phyloP scores from a whole-genome alignment of 2,797 vertebrate genomes.

The Eurystomus glaucurus region DNA sequence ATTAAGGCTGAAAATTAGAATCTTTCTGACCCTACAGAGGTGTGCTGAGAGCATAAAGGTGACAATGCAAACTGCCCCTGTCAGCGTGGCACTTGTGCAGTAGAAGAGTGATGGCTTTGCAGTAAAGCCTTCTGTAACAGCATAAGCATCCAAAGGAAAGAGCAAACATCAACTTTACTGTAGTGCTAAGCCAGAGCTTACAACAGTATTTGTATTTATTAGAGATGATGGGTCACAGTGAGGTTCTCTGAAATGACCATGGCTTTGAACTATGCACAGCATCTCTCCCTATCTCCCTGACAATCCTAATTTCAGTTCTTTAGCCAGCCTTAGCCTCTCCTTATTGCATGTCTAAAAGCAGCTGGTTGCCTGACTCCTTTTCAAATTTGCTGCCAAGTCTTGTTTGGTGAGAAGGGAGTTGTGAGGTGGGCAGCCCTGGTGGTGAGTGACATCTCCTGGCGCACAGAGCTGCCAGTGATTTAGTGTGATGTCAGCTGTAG shows the following conservation, averaged over 20 bases:
- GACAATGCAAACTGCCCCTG: not conserved
- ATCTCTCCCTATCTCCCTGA: not conserved
- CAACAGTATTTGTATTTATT: not conserved
- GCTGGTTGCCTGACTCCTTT: not conserved
- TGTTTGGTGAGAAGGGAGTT: not conserved
- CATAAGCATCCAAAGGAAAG: not conserved
- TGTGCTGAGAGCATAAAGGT: not conserved
- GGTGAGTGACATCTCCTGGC: conserved; percentile 22
- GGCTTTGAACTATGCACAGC: not conserved
- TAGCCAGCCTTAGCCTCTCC: not conserved
- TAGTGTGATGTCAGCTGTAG: not conserved
- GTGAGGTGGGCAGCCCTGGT: not conserved
- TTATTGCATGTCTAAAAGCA: not conserved
- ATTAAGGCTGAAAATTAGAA: not conserved
- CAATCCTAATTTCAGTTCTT: not conserved
- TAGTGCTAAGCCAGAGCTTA: not conserved
- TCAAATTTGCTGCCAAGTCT: not conserved
- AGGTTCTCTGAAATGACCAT: not conserved
- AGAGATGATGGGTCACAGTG: not conserved
- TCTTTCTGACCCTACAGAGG: not conserved
- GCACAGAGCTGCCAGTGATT: not conserved
- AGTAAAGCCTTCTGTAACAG: not conserved
- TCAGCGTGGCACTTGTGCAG: not conserved
- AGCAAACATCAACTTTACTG: not conserved
- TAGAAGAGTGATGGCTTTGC: not conserved